Conservation (phyloP, 2,797 vertebrate genomes). For the Poeciliopsis presidionis region DNA sequence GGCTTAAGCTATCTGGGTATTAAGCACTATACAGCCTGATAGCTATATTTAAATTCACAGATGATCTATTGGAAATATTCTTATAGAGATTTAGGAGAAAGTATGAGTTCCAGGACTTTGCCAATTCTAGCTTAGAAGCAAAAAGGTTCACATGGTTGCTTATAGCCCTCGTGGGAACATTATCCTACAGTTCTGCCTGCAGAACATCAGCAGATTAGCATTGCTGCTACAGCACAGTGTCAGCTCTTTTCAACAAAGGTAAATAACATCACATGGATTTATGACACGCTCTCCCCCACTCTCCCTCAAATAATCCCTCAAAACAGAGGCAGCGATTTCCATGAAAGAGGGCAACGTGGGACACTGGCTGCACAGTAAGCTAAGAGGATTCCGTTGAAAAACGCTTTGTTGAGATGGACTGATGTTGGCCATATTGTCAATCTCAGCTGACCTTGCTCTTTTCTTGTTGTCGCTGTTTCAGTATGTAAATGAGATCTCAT, state of each 20-base stretch:
- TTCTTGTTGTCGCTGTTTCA: slow-evolving; percentile 37
- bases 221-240: slow-evolving; percentile 24
- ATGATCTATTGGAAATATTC: slow-evolving; percentile 51
- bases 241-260: slow-evolving; percentile 51
- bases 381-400: slow-evolving; percentile 69
- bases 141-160: slow-evolving; percentile 14
- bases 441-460: slow-evolving; percentile 40
- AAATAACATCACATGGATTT: slow-evolving; percentile 64
- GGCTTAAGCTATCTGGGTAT: slow-evolving; percentile 39
- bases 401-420: slow-evolving; percentile 27
- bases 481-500: slow-evolving; percentile 52
- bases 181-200: slow-evolving; percentile 17
- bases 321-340: slow-evolving; percentile 61
- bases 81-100: slow-evolving; percentile 31
- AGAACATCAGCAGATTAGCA: slow-evolving; percentile 30
- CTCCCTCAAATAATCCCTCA: slow-evolving; percentile 63
- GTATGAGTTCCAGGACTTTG: slow-evolving; percentile 2
- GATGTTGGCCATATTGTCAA: slow-evolving; percentile 34
- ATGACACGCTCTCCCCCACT: slow-evolving; percentile 30
- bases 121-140: slow-evolving; percentile 11
- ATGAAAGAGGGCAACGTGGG: slow-evolving; percentile 49
- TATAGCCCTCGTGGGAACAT: background rate
- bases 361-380: slow-evolving; percentile 53
- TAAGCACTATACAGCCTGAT: slow-evolving; percentile 35
- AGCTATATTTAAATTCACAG: slow-evolving; percentile 54